phyloP scores from a whole-genome alignment of 2,888 invertebrate genomes.

The Oxyscelio sp. region DNA sequence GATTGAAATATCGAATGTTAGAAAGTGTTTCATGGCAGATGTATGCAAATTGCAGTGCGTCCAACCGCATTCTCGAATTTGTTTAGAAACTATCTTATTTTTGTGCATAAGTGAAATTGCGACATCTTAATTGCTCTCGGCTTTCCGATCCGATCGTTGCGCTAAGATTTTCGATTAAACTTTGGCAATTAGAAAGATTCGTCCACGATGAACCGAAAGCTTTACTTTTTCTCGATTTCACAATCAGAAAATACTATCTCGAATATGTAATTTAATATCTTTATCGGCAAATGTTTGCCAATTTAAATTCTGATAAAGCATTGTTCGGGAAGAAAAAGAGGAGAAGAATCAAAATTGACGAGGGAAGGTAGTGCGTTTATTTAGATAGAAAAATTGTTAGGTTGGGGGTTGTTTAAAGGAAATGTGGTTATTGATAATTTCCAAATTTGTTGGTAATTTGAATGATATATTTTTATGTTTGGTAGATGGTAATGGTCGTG shows the following conservation, averaged over 20 bases:
- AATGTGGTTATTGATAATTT: too few species aligned
- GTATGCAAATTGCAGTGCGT: not conserved
- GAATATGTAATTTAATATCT: conserved; percentile 28
- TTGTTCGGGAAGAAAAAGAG: too few species aligned
- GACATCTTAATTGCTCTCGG: not conserved
- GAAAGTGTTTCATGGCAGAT: conserved; percentile 19
- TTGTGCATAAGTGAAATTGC: not conserved
- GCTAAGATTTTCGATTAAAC: conserved; percentile 27
- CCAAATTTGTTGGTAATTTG: too few species aligned
- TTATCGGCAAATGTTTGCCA: conserved; percentile 17
- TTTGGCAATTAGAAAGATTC: conserved; percentile 32
- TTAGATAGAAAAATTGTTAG: too few species aligned
- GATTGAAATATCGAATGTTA: conserved; percentile 39
- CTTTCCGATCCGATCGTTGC: conserved; percentile 5
- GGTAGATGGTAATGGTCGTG: too few species aligned
- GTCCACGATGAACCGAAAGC: not conserved
- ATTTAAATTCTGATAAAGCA: too few species aligned
- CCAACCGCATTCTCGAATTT: not conserved
- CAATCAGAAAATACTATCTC: conserved; percentile 29
- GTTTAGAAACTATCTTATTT: not conserved
- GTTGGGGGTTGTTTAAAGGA: too few species aligned
- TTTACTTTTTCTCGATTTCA: conserved; percentile 19
- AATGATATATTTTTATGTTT: too few species aligned
- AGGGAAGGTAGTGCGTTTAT: too few species aligned
- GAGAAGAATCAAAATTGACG: too few species aligned